Evolutionary conservation across 2,888 invertebrate genomes (phyloP).

Genomic region (Anaspis maculata): DNA sequence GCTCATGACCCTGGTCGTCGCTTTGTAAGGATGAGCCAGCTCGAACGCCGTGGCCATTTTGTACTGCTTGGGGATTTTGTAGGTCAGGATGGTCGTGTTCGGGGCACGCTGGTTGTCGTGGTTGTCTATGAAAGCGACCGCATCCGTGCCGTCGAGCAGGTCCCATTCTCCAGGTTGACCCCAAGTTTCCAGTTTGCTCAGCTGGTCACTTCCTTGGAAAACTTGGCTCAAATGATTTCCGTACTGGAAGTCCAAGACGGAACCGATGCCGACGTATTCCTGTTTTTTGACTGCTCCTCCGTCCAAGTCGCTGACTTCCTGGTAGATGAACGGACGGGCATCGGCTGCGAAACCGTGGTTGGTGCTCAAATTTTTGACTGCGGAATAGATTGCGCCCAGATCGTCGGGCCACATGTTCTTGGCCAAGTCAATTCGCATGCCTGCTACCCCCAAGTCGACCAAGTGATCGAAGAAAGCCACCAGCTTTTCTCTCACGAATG

Average conservation of each 20-base stretch:
- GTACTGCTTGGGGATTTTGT: conserved; percentile 55
- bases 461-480: too few species aligned
- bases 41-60: conserved; percentile 70
- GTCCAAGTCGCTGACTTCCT: conserved; percentile 66
- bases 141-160: conserved; percentile 30
- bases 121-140: conserved; percentile 51
- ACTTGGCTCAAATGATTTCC: conserved; percentile 49
- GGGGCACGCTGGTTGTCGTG: conserved; percentile 68
- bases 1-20: conserved; percentile 74
- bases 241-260: conserved; percentile 70
- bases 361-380: conserved; percentile 52
- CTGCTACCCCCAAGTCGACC: conserved; percentile 48
- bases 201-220: too few species aligned
- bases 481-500: too few species aligned
- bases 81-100: conserved; percentile 56
- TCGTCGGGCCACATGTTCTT: conserved; percentile 51
- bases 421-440: conserved; percentile 47
- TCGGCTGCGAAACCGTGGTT: conserved; percentile 53
- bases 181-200: conserved; percentile 51
- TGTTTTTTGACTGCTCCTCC: background rate
- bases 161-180: conserved; percentile 55
- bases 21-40: conserved; percentile 76
- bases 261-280: conserved; percentile 41
- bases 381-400: conserved; percentile 44
- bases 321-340: conserved; percentile 59